phyloP scores from a whole-genome alignment of 2,113 vertebrate species.

The Cochlearius cochlearius region DNA sequence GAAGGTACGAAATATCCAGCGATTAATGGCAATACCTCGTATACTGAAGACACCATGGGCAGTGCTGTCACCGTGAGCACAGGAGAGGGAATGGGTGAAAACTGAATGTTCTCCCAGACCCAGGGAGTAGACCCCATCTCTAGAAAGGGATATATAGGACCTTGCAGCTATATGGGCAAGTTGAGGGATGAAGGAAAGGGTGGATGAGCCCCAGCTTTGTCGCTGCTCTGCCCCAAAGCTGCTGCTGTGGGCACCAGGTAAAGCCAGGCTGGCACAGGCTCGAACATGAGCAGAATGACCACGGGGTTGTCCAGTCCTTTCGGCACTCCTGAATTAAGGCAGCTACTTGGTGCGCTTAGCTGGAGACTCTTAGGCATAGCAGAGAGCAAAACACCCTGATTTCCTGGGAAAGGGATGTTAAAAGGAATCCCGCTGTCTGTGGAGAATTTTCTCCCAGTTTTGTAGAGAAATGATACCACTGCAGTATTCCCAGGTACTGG shows the following conservation, averaged over 20 bases:
- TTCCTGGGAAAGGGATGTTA: background rate
- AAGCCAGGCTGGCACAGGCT: background rate
- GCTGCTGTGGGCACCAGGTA: background rate
- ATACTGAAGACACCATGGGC: background rate
- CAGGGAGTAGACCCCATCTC: background rate
- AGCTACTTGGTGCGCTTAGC: accelerated
- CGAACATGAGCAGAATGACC: background rate
- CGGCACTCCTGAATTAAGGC: background rate
- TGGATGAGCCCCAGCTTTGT: background rate
- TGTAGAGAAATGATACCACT: background rate
- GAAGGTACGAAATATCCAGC: background rate
- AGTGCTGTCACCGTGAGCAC: background rate
- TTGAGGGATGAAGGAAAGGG: background rate
- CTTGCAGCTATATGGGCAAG: background rate
- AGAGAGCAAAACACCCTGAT: background rate
- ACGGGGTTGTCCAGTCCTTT: background rate
- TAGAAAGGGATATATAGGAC: no score
- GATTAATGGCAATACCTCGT: background rate
- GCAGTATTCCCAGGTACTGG: background rate
- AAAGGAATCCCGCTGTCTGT: background rate
- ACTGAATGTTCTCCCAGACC: background rate
- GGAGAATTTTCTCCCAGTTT: background rate
- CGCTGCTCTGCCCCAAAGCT: background rate
- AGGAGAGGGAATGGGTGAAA: background rate
- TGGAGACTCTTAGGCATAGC: background rate